Evolutionary conservation across 2,888 invertebrate genomes (phyloP), one percentile per base, ranked within the genome.

Genomic region (Esperia sulphurella): DNA sequence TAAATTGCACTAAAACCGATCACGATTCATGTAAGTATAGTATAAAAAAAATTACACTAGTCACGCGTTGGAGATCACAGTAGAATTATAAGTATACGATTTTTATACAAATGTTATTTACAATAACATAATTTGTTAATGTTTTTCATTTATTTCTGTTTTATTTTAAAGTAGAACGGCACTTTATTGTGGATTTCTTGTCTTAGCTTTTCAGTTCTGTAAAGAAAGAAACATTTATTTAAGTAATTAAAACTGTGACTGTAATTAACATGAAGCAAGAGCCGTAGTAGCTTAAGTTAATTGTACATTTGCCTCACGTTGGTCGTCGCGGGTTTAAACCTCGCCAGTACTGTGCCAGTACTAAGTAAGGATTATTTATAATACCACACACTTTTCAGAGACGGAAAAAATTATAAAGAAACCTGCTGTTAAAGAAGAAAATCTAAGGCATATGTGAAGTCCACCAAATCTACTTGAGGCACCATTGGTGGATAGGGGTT

Each of bases 61-160:
- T 71, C 72, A 76, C 68, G 61, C 47, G 51, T 57, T 58, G 57
- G 76, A 83, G 83, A 85, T 84, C 82, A 85, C 81, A 81, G 77
- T 68, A 51, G 48, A 46, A 51, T 55, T 41, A 21, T 21, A 21
- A 52, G 45, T 63, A 68, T 63, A 67, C 68, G 54, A 60, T 68
- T 70, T 63, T 54, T 58, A 57, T 53, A 54, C 21, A 29, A 49
- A 39, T 59, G 59, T 61, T 72, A 68, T 73, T 67, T 73, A 70
- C 68, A 75, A 71, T 73, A 68, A 71, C 68, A 69, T 70, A 68
- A 67, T 68, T 69, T 69, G 47, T 62, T 62, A 42, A 41, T 9
- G 39, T 46, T 58, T 48, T 33, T 51, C n/a, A n/a, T n/a, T n/a
- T n/a, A 41, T 54, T 46, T 38, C 42, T 50, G 41, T 59, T 55